Evolutionary conservation across 1,140 invertebrate genomes (phyloP), one percentile per base, ranked within the genome.

Genomic region (Hycleus phaleratus): DNA sequence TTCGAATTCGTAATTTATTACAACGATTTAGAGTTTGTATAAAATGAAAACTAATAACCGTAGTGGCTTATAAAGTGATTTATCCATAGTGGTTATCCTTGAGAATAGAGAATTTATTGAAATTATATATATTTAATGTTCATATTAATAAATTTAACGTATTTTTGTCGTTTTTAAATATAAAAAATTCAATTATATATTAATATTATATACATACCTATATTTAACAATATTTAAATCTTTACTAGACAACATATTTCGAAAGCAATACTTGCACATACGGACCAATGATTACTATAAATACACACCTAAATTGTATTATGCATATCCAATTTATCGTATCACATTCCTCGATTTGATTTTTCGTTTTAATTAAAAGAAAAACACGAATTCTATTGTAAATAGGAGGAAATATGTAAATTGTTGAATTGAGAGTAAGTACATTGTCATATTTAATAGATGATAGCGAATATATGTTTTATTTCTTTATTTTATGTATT

Each of bases 31-130:
- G 18, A 18, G 38, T 32, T 49, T 38, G 38, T 47, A 7, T 32
- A 32, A 32, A 42, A 42, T 46, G 8, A 52, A 44, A 26, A 52
- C 26, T 40, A 44, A 52, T 12, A 26, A 58, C 56, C 54, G 54
- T 63, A 60, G 61, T 63, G 61, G 61, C 58, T 63, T 63, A 63
- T 42, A 48, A 63, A 52, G 61, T 63, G 61, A 63, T 63, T 7
- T 32, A 32, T 49, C 24, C 11, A 3, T 45, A 45, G 11, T 45
- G 5, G 9, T 12, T 45, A 45, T 24, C n/a, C 43, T 45, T 46
- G 44, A 46, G 11, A 25, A 46, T 46, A 42, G 40, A n/a, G 11
- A 42, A 11, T 9, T 32, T 9, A 12, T 46, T 46, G 18, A 46
- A 46, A 46, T 12, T 12, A 5, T 26, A 46, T 46, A 26, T 26